Evolutionary conservation across 2,797 vertebrate genomes (phyloP), one percentile per base, ranked within the genome.

Genomic region (Huso huso): DNA sequence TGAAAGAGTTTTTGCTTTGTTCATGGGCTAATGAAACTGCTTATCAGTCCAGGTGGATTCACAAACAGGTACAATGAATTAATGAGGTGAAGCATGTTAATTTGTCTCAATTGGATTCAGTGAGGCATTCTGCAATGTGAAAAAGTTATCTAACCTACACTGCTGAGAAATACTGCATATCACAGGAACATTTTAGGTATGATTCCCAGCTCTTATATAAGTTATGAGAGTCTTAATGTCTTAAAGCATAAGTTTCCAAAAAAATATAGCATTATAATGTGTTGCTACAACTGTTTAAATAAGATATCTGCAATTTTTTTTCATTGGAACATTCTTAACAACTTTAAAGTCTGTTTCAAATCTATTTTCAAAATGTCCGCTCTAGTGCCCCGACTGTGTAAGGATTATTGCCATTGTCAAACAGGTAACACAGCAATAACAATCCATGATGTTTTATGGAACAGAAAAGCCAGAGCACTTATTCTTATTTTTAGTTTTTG

Each of bases 41-140:
- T 58, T 58, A 58, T 58, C 55, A 58, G 11, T 12, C 55, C 55
- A 58, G 55, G 55, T 58, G 55, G 10, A 15, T 58, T 58, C 55
- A 58, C 55, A 58, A 58, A n/a, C 55, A 58, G 55, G 55, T 58
- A 58, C 11, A 12, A 12, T 58, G 12, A 58, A 58, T 58, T 58
- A 58, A 58, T 58, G 11, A 58, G 55, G 55, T 58, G 55, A 58
- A 58, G 55, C 11, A 58, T 58, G 8, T n/a, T 11, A 58, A 58
- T 7, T 53, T 58, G 55, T 1, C 6, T 58, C 7, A 8, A 58
- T 58, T 10, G 55, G 55, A 58, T 58, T 58, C 12, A 10, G 55
- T 13, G 13, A 13, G 8, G 9, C 55, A 10, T n/a, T 58, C 55
- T 58, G 55, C 55, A 58, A 6, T 6, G 55, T n/a, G 11, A 58